Conservation (phyloP, 2,113 vertebrate genomes). For the Macaca fascicularis region DNA sequence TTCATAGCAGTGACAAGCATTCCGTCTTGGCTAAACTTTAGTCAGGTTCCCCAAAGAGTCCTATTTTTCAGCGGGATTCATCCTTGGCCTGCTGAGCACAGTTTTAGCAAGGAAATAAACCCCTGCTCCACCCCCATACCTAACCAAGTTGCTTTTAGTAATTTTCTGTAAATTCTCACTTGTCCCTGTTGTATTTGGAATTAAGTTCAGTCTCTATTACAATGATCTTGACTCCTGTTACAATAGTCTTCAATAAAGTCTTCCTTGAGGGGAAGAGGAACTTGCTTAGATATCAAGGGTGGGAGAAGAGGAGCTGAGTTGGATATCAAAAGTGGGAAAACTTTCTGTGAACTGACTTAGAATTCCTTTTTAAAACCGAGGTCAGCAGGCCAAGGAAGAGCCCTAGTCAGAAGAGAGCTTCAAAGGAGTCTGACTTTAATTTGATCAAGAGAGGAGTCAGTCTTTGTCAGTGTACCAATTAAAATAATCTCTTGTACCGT, state of each 20-base stretch:
- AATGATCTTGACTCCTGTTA: neutral
- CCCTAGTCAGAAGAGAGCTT: neutral
- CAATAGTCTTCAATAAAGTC: neutral
- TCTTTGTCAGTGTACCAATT: neutral
- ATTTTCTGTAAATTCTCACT: neutral
- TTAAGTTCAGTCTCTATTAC: neutral
- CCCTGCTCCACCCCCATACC: neutral
- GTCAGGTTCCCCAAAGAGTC: neutral
- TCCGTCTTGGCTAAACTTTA: neutral
- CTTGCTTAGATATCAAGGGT: neutral
- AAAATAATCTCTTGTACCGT: neutral
- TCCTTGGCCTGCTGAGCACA: neutral
- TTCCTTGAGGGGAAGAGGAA: neutral
- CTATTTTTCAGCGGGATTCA: neutral
- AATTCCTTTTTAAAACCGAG: neutral
- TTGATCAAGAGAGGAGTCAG: neutral
- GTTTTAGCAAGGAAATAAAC: slow-evolving; percentile 1
- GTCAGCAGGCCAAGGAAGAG: neutral
- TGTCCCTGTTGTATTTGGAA: neutral
- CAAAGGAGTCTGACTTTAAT: neutral
- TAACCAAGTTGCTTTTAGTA: neutral
- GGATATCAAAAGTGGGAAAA: neutral
- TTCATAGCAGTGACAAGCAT: neutral
- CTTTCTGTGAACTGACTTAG: neutral
- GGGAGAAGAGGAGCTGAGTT: no score